Evolutionary conservation across 2,888 invertebrate species (phyloP).

Genomic region (Lydus trimaculatus): DNA sequence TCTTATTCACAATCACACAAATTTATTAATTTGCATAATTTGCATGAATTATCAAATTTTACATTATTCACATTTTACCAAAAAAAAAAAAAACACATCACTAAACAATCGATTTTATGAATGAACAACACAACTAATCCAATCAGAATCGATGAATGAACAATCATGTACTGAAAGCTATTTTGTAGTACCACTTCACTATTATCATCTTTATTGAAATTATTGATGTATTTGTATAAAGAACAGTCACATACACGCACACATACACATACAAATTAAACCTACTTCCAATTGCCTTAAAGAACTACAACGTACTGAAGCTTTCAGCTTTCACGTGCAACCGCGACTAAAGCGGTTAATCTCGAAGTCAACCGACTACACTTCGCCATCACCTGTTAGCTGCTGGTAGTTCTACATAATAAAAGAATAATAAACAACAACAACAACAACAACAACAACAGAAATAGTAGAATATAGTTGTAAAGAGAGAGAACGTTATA

Average conservation of each 20-base stretch:
- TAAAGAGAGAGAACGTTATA: not conserved
- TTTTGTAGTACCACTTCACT: not conserved
- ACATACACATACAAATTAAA: conserved; percentile 13
- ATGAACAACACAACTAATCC: not conserved
- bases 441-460: too few relatives aligned
- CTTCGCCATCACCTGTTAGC: conserved; percentile 49
- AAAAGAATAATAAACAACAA: conserved; percentile 23
- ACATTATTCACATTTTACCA: not conserved
- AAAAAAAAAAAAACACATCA: not conserved
- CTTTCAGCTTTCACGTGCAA: conserved; percentile 45
- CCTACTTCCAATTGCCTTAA: conserved; percentile 1
- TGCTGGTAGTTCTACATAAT: conserved; percentile 22
- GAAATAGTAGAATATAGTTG: conserved; percentile 19
- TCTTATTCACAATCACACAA: not conserved
- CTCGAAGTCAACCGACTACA: conserved; percentile 42
- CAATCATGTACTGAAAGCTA: not conserved
- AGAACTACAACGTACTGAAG: conserved; percentile 43
- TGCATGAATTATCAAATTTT: not conserved
- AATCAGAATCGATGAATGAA: not conserved
- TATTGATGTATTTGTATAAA: not conserved
- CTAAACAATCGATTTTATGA: not conserved
- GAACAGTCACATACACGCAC: conserved; percentile 9
- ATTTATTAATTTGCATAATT: not conserved
- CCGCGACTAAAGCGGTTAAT: conserved; percentile 46
- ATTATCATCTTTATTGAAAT: not conserved